Evolutionary conservation across 1,140 invertebrate species (phyloP).

Genomic region (Potamilus streckersoni): DNA sequence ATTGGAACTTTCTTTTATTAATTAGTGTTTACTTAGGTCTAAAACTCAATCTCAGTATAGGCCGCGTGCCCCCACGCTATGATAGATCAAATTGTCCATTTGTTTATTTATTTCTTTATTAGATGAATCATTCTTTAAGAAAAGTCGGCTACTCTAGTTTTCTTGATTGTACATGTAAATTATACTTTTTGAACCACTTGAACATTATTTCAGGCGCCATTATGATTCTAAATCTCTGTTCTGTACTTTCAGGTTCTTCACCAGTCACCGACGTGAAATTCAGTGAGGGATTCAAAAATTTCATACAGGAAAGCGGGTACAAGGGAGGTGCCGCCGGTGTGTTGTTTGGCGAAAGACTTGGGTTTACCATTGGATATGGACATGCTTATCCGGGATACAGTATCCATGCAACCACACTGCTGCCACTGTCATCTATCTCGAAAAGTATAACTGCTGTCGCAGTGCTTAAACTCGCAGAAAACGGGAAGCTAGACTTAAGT

Average conservation of each 20-base stretch:
- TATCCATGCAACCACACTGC: conserved; percentile 27
- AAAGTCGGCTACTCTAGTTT: no score
- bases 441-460: conserved; percentile 59
- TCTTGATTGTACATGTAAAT: no score
- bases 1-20: no score
- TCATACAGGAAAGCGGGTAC: conserved; percentile 47
- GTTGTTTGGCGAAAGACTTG: conserved; percentile 47
- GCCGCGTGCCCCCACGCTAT: no score
- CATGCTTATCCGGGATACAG: conserved; percentile 35
- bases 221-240: no score
- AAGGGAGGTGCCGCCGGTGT: conserved; percentile 54
- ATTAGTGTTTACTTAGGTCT: no score
- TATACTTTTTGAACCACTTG: no score
- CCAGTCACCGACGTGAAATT: conserved; percentile 22
- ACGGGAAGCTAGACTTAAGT: conserved; percentile 38
- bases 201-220: no score
- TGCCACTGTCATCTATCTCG: conserved; percentile 53
- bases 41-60: no score
- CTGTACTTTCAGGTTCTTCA: conserved; percentile 8
- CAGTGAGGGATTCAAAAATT: conserved; percentile 35
- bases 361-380: conserved; percentile 53
- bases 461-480: conserved; percentile 50
- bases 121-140: no score
- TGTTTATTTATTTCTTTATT: no score
- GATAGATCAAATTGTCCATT: no score